phyloP scores from a whole-genome alignment of 2,888 invertebrate genomes.

The Polyommatus icarus region DNA sequence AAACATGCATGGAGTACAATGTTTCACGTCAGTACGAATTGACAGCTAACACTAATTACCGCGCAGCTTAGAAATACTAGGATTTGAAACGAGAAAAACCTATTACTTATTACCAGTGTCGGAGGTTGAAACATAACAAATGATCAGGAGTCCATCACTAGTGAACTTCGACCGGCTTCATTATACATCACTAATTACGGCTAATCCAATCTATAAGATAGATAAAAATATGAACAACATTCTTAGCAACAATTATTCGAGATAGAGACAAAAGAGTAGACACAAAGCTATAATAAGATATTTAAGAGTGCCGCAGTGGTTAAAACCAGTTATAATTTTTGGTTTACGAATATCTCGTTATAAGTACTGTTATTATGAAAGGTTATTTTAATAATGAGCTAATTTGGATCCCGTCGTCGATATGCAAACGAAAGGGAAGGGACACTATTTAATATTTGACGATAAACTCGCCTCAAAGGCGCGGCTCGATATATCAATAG shows the following conservation, averaged over 20 bases:
- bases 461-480: constrained; percentile 29
- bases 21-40: constrained; percentile 21
- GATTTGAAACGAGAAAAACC: constrained; percentile 41
- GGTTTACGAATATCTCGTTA: background rate
- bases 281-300: background rate
- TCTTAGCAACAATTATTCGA: background rate
- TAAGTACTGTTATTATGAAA: background rate
- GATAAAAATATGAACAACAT: background rate
- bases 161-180: constrained; percentile 64
- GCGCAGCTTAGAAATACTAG: constrained; percentile 38
- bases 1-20: constrained; percentile 13
- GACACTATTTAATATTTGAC: constrained; percentile 18
- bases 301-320: background rate
- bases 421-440: constrained; percentile 6
- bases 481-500: constrained; percentile 34
- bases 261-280: background rate
- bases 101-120: constrained; percentile 64
- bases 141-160: constrained; percentile 71
- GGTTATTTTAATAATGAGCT: background rate
- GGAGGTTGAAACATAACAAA: constrained; percentile 69
- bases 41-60: constrained; percentile 28
- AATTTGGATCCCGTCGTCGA: background rate
- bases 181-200: constrained; percentile 74
- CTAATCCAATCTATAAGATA: constrained; percentile 47
- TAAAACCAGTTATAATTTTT: background rate